Evolutionary conservation across 2,797 vertebrate species (phyloP).

Genomic region (Antennarius maculatus): DNA sequence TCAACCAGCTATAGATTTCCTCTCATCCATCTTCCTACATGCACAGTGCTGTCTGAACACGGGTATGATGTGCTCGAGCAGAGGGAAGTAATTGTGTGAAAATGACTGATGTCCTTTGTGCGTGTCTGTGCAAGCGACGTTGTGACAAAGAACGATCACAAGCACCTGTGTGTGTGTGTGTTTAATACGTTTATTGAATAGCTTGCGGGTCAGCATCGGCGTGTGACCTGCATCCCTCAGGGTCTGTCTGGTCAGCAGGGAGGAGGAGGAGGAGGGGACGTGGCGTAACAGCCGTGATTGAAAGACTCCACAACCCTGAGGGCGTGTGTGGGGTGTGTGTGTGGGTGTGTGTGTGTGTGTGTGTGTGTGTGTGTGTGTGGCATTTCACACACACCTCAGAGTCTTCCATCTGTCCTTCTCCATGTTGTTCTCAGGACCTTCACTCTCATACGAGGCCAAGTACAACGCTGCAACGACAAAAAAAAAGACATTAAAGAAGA

Average conservation of each 20-base stretch:
- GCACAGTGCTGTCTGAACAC: background rate
- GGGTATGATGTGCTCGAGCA: background rate
- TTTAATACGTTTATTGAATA: slow-evolving; percentile 36
- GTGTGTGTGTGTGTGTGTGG: background rate
- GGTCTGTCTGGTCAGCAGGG: slow-evolving; percentile 26
- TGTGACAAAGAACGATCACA: slow-evolving; percentile 24
- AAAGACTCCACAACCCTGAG: slow-evolving; percentile 33
- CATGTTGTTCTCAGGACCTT: slow-evolving; percentile 93
- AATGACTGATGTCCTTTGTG: slow-evolving; percentile 39
- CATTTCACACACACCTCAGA: slow-evolving; percentile 84
- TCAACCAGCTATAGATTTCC: background rate
- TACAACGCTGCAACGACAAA: slow-evolving; percentile 83
- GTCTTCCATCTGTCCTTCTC: slow-evolving; percentile 98
- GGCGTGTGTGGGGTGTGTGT: background rate
- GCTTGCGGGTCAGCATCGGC: slow-evolving; percentile 29
- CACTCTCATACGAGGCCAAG: slow-evolving; percentile 93
- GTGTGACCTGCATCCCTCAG: slow-evolving; percentile 44
- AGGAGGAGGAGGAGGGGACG: background rate
- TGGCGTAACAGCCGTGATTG: slow-evolving; percentile 41
- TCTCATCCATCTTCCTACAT: slow-evolving; percentile 20
- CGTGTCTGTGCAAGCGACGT: background rate
- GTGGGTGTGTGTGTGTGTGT: fast-evolving
- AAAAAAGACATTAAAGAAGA: background rate
- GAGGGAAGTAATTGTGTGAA: slow-evolving; percentile 28
- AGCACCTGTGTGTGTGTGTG: background rate